phyloP scores from a whole-genome alignment of 2,113 vertebrate species.

The Anarrhichthys ocellatus region DNA sequence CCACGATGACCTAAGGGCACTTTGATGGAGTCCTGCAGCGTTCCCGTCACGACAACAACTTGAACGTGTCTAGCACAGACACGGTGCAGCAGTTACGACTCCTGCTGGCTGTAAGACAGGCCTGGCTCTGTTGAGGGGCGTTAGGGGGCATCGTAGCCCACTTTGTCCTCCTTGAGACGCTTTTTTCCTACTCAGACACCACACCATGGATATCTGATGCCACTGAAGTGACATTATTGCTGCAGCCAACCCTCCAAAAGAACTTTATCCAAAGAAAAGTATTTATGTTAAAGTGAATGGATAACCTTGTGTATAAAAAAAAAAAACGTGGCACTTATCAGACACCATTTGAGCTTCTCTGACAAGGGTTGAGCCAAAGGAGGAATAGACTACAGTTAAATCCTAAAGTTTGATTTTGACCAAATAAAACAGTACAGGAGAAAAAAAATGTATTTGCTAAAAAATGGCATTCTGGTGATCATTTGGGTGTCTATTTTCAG shows the following conservation, averaged over 20 bases:
- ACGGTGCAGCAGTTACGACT: conserved; percentile 37
- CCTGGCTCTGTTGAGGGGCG: conserved; percentile 50
- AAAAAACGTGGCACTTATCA: neutral
- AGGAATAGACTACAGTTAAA: neutral
- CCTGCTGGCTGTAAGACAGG: conserved; percentile 18
- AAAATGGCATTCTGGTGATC: neutral
- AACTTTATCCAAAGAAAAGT: conserved; percentile 5
- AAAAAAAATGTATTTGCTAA: neutral
- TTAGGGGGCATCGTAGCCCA: conserved; percentile 60
- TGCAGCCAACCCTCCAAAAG: neutral
- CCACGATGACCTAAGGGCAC: conserved; percentile 55
- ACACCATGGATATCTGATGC: conserved; percentile 8
- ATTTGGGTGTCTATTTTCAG: neutral
- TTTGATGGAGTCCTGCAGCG: conserved; percentile 63
- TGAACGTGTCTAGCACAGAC: conserved; percentile 41
- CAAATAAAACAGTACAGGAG: neutral
- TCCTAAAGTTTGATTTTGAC: neutral
- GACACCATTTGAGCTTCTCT: neutral
- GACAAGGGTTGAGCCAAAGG: neutral
- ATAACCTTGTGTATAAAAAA: neutral
- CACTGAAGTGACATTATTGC: conserved; percentile 17
- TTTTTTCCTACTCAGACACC: neutral
- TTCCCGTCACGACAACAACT: conserved; percentile 54
- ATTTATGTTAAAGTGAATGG: neutral
- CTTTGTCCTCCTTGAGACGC: conserved; percentile 23